phyloP scores from a whole-genome alignment of 2,888 invertebrate species.

The Brachyopa scutellaris region DNA sequence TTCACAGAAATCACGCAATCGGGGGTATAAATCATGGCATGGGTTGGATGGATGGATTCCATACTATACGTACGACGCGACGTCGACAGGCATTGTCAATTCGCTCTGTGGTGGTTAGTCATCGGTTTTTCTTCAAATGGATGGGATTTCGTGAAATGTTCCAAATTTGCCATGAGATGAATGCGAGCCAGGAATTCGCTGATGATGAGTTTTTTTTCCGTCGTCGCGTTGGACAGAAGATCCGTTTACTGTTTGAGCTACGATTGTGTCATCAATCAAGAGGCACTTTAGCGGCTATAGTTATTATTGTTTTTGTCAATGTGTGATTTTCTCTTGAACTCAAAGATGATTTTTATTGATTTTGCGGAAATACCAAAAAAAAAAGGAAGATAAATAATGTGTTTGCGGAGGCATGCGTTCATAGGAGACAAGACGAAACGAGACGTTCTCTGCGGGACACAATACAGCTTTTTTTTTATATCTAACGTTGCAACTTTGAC shows the following conservation, averaged over 20 bases:
- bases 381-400: constrained; percentile 33
- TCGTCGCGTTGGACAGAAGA: background rate
- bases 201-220: background rate
- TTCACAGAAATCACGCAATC: constrained; percentile 64
- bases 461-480: background rate
- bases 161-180: constrained; percentile 27
- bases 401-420: no score
- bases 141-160: constrained; percentile 28
- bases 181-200: constrained; percentile 9
- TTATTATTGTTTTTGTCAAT: constrained; percentile 15
- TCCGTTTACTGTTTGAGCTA: constrained; percentile 28
- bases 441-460: background rate
- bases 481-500: constrained; percentile 15
- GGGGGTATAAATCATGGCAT: constrained; percentile 50
- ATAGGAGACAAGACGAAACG: background rate
- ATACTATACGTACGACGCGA: background rate
- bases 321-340: constrained; percentile 59
- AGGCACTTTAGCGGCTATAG: constrained; percentile 34
- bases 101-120: constrained; percentile 21
- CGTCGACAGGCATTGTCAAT: constrained; percentile 39
- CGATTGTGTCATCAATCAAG: constrained; percentile 50
- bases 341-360: constrained; percentile 51
- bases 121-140: constrained; percentile 36
- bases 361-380: constrained; percentile 30
- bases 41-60: background rate